phyloP scores from a whole-genome alignment of 2,113 vertebrate species.

The Aspiorhynchus laticeps region DNA sequence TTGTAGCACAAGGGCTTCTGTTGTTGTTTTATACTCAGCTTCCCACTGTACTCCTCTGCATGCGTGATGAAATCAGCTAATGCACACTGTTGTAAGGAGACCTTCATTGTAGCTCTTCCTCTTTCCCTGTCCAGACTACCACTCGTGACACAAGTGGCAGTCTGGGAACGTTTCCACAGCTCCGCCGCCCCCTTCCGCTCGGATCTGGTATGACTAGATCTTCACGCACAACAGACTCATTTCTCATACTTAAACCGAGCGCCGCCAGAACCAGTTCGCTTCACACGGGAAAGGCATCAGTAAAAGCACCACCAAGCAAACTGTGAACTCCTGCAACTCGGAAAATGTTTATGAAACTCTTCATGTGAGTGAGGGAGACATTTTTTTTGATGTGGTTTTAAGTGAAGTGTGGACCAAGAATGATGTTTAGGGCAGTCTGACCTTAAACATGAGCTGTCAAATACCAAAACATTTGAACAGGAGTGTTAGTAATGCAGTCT shows the following conservation, averaged over 20 bases:
- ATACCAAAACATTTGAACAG: not conserved
- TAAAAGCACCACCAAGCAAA: slow-evolving; percentile 11
- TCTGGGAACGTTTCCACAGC: slow-evolving; percentile 58
- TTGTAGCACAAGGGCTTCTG: not conserved
- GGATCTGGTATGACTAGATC: slow-evolving; percentile 43
- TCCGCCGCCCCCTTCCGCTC: slow-evolving; percentile 43
- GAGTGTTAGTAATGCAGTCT: not conserved
- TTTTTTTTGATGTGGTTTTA: not conserved
- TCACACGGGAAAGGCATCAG: not conserved
- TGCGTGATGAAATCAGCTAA: slow-evolving; percentile 47
- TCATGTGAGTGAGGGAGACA: not conserved
- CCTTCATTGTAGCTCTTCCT: slow-evolving; percentile 54
- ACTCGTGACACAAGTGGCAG: slow-evolving; percentile 64
- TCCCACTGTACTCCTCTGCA: not conserved
- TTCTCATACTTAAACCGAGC: not conserved
- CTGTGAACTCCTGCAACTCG: slow-evolving; percentile 9
- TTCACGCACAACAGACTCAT: slow-evolving; percentile 31
- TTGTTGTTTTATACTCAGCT: not conserved
- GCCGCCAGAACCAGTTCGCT: not conserved
- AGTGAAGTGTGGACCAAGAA: slow-evolving; percentile 1
- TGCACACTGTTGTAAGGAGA: slow-evolving; percentile 44
- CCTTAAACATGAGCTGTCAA: not conserved
- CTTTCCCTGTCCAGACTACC: slow-evolving; percentile 63
- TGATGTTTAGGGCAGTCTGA: slow-evolving; percentile 1
- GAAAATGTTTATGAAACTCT: slow-evolving; percentile 6